Base-by-base conservation (phyloP, 2,888 invertebrate genomes). In the Podotricha telesiphe region DNA sequence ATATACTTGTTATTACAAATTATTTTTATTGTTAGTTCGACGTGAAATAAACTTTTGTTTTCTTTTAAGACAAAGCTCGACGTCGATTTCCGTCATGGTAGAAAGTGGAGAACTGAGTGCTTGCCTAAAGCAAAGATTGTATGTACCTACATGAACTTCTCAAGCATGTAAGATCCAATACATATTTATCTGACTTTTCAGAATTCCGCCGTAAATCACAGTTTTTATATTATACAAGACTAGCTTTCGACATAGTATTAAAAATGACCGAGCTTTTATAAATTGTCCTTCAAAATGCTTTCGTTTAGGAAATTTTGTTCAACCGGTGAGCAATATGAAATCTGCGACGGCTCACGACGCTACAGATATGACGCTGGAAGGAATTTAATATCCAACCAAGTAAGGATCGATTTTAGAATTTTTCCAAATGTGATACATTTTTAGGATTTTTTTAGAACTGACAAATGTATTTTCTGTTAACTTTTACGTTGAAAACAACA, bases 381-480 rank as follows among this genome's bases (percentile, higher is more conserved):
- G 79, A 80, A 80, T 80, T 80, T 80, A 79, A 80, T 80, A 80
- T 80, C 77, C 70, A 72, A 73, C 73, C 69, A 70, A 64, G 69
- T 51, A 66, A 61, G 69, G 75, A 73, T 77, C 76, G 77, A 77
- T 78, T 76, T 74, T 71, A 51, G 70, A 72, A 70, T 45, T 64
- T 42, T 68, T 55, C 51, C 34, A 37, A 65, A 68, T 19, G 17
- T 3, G 42, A 28, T 45, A 61, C 19, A 53, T 61, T 67, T 67
- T 53, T 34, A 45, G 7, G 50, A 8, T 28, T 59, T 51, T 42
- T 47, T 37, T 17, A 17, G 15, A 59, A 22, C 20, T 17, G 22
- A 42, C 3, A 59, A 22, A 42, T 59, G 22, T 42, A 42, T 59
- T 40, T 42, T 22, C 3, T 3, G 20, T 20, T 42, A 15, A 13